Base-by-base conservation (phyloP, 2,797 vertebrate genomes). In the Sciurus vulgaris region DNA sequence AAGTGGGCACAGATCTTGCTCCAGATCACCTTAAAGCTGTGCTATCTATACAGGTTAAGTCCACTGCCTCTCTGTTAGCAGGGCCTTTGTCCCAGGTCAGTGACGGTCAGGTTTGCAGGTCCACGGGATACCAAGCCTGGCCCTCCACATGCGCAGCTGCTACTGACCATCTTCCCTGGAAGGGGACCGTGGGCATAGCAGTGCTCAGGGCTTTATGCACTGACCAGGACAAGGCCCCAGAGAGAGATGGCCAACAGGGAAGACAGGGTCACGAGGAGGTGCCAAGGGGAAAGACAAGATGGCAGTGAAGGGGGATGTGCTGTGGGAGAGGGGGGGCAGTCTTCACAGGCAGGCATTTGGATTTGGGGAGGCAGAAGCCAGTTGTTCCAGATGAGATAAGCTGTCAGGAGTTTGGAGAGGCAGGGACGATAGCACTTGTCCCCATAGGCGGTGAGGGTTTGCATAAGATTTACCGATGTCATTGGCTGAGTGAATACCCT, bases 381-480 rank as follows among this genome's bases (percentile, higher is more conserved):
- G 12, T 24, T 38, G 20, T 38, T 18, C 61, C 44, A 28, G 78
- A 28, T 6, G n/a, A 54, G 20, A 49, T 3, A 9, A n/a, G 63
- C 7, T 14, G 18, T 59, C n/a, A 28, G 33, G 61, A 49, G 44
- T 38, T 70, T 2, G 13, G 17, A n/a, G 2, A 41, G 24, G 20
- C 3, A 15, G 30, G 61, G n/a, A 61, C 28, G 28, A 51, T 1
- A 10, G 4, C 1, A 3, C 13, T 11, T 7, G 33, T 8, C 30
- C 65, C 7, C 24, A 30, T 3, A 15, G 76, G 74, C 38, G 67
- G n/a, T 69, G 79, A 54, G 49, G 13, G 26, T 49, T 47, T 47
- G 22, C 22, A 3, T 11, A n/a, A 70, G 65, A 85, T 0, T 3
- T 2, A 44, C 3, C 0, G 2, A 4, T 0, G 20, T n/a, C 51